Conservation (phyloP, 2,797 vertebrate species). For the Ispidina picta region DNA sequence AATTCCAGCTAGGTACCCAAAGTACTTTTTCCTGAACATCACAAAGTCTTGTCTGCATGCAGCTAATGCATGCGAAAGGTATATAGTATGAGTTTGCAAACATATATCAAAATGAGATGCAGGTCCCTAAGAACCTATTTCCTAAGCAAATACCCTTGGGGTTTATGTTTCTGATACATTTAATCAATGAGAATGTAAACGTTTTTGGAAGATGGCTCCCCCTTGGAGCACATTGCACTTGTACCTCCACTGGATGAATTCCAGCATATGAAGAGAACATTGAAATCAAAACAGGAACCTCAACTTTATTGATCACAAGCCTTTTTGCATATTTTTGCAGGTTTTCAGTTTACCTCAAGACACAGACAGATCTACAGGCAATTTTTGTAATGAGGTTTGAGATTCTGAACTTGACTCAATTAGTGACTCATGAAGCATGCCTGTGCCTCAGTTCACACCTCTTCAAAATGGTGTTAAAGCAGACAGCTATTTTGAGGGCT, state of each 20-base stretch:
- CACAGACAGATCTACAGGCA: background rate
- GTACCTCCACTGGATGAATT: background rate
- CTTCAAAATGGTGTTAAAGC: background rate
- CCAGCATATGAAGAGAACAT: background rate
- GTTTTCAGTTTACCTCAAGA: constrained; percentile 24
- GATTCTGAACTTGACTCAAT: constrained; percentile 24
- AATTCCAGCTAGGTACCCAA: background rate
- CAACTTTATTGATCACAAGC: background rate
- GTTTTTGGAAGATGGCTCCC: background rate
- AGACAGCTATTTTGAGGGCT: background rate
- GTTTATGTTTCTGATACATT: background rate
- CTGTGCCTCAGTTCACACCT: background rate
- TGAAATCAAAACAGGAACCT: background rate
- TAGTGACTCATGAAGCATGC: background rate
- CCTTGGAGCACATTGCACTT: background rate
- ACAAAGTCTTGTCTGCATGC: background rate
- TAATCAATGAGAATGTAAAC: background rate
- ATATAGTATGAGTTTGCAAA: background rate
- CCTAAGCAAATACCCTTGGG: background rate
- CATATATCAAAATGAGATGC: background rate
- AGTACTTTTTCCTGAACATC: background rate
- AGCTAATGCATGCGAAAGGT: background rate
- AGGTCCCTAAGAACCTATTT: background rate
- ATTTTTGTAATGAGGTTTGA: constrained; percentile 14
- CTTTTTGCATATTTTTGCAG: background rate